These are phyloP conservation scores for Ladona fulva DNA, from an alignment of 1,140 invertebrate genomes.

Conservation along the genomic window DNA sequence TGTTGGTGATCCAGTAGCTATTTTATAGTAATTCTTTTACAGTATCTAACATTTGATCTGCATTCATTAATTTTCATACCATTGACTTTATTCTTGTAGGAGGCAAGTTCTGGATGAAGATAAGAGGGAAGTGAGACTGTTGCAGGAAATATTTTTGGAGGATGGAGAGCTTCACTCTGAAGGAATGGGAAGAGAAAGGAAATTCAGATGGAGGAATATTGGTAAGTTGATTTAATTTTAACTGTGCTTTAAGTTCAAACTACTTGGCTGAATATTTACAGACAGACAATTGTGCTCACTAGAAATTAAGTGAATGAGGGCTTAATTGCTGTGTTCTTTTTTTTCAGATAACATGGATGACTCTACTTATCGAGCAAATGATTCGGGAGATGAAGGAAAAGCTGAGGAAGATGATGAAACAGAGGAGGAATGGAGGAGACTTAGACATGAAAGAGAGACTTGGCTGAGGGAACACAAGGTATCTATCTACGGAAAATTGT, in stretches of 20 bases:
- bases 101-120: conserved; percentile 71
- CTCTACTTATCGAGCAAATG: conserved; percentile 25
- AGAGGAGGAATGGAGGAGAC: conserved; percentile 50
- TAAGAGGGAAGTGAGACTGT: conserved; percentile 60
- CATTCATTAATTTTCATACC: no score
- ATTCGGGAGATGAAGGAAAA: conserved; percentile 37
- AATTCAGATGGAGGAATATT: conserved; percentile 73
- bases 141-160: conserved; percentile 75
- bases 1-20: no score
- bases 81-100: conserved; percentile 32
- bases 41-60: no score
- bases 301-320: neutral
- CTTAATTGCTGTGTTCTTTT: conserved; percentile 21
- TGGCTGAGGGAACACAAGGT: neutral
- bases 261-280: no score
- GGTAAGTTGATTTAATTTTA: conserved; percentile 41
- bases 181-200: conserved; percentile 57
- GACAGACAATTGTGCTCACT: neutral
- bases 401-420: conserved; percentile 53
- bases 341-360: conserved; percentile 36
- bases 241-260: conserved; percentile 11
- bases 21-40: no score
- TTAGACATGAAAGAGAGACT: conserved; percentile 52
- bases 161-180: conserved; percentile 75
- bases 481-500: neutral